Percentiles rank a stretch among this genome's conserved stretches.
Conservation (phyloP, 2,113 vertebrate species). For the Scartelaos histophorus region DNA sequence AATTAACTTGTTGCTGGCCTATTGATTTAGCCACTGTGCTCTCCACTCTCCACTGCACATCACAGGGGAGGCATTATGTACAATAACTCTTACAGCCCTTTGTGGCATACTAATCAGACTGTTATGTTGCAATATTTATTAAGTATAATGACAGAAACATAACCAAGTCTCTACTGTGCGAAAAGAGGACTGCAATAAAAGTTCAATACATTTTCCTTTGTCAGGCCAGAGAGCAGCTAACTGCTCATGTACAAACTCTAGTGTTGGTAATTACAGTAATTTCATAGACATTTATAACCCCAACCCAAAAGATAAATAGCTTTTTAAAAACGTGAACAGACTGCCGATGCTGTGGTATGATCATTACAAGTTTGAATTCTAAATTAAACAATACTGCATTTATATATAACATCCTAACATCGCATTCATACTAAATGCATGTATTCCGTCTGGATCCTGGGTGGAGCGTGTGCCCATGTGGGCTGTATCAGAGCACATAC, state of each 20-base stretch:
- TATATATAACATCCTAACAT: neutral
- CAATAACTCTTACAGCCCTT: slow-evolving; percentile 18
- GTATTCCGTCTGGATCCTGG: slow-evolving; percentile 11
- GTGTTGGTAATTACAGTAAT: neutral
- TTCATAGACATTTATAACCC: neutral
- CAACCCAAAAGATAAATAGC: neutral
- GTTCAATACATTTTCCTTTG: neutral
- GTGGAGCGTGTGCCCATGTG: neutral
- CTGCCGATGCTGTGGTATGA: neutral
- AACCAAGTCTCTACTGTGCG: neutral
- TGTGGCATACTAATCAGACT: neutral
- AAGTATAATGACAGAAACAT: slow-evolving; percentile 18
- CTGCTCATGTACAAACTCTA: neutral
- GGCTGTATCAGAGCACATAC: slow-evolving; percentile 27
- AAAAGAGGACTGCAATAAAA: neutral
- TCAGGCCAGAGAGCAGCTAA: neutral
- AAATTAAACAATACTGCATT: neutral
- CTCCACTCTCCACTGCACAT: slow-evolving; percentile 11
- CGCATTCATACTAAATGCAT: slow-evolving; percentile 7
- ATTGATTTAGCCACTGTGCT: slow-evolving; percentile 3
- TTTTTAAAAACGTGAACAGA: no score
- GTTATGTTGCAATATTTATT: slow-evolving; percentile 3
- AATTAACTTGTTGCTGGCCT: slow-evolving; percentile 21
- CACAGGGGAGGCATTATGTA: slow-evolving; percentile 20
- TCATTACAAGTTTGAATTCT: neutral